Evolutionary conservation across 2,888 invertebrate species (phyloP), one percentile per base, ranked within the genome.

Genomic region (Chymomyza fuscimana): DNA sequence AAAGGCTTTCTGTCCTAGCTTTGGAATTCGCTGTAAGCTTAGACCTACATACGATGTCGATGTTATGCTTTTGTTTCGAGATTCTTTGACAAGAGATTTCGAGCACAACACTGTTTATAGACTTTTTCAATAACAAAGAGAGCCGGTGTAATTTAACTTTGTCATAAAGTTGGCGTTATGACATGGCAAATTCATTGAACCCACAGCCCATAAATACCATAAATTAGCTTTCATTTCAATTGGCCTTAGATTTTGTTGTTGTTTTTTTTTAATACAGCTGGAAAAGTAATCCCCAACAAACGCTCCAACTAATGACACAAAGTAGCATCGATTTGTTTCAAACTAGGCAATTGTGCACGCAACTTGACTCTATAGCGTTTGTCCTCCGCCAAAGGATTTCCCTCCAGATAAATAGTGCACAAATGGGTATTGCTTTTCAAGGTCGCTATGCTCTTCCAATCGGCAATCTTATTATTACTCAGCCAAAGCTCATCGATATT

Each of bases 261-360:
- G 4, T 7, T 32, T 46, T 6, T 46, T 46, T 46, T 46, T 46
- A 46, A 46, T 46, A 46, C 40, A 46, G 40, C 12, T 46, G 40
- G 12, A 54, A 54, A 54, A 54, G 51, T 1, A 51, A 51, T 51
- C 1, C 16, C 16, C 16, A 15, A 1, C 40, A 40, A 9, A 2
- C 10, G 10, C 40, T 40, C 6, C 7, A 3, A 19, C 36, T 36
- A 66, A 50, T 51, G 52, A 32, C 66, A 66, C 15, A 66, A 7
- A 4, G 66, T 60, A 4, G 66, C 66, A 66, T 66, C 66, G 19
- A 60, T 66, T 66, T 66, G 66, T 6, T 16, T 3, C 15, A 66
- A 32, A 16, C 46, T 60, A 16, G 66, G 66, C 46, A 66, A 29
- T 4, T 16, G 2, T n/a, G n/a, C 15, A 32, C 60, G 66, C 60